Percentiles rank a stretch among this genome's conserved stretches.
phyloP scores from a whole-genome alignment of 2,888 invertebrate species.

The Cataglyphis altisquamis region DNA sequence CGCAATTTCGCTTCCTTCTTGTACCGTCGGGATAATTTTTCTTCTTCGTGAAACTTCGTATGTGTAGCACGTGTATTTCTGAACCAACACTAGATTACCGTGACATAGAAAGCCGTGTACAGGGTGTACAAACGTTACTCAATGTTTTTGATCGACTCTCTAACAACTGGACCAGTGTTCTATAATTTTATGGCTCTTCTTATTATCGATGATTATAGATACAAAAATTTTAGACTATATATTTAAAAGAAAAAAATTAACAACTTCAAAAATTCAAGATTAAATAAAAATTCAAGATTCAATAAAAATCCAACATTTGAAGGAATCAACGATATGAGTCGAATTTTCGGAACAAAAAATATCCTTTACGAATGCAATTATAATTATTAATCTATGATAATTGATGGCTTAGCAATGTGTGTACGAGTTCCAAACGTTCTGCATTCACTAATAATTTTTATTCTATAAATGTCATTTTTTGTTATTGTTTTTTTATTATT shows the following conservation, averaged over 20 bases:
- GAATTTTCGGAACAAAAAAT: not conserved
- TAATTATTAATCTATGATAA: too few species aligned
- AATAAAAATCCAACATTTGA: not conserved
- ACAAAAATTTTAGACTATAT: not conserved
- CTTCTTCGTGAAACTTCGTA: conserved; percentile 54
- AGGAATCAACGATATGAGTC: not conserved
- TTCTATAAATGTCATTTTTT: not conserved
- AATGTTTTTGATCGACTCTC: not conserved
- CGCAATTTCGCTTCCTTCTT: conserved; percentile 59
- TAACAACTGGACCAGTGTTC: conserved; percentile 3
- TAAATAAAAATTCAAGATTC: not conserved
- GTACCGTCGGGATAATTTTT: conserved; percentile 43
- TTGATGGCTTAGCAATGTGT: too few species aligned
- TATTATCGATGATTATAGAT: not conserved
- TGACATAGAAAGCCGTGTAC: conserved; percentile 62
- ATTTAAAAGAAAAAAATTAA: not conserved
- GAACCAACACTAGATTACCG: conserved; percentile 64
- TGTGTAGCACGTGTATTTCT: conserved; percentile 63
- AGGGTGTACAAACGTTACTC: conserved; percentile 52
- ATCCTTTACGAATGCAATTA: not conserved
- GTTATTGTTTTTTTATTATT: not conserved
- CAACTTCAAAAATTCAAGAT: not conserved
- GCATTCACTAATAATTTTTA: not conserved
- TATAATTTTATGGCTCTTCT: not conserved
- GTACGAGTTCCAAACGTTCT: not conserved